Conservation (phyloP, 2,888 invertebrate genomes). For the Nycteola revayana region DNA sequence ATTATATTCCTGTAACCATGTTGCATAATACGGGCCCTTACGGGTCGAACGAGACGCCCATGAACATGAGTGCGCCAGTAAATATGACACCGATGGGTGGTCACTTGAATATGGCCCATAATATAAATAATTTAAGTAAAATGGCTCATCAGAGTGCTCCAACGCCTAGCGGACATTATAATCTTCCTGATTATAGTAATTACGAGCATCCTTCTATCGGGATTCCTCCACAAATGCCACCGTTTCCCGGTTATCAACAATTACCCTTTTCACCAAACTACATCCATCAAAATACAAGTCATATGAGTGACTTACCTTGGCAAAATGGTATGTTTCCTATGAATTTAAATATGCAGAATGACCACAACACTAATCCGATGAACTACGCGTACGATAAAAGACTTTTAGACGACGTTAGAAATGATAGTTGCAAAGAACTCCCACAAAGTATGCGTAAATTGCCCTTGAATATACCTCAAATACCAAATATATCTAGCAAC, state of each 20-base stretch:
- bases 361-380: conserved; percentile 26
- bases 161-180: conserved; percentile 41
- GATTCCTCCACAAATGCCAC: conserved; percentile 44
- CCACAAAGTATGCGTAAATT: conserved; percentile 16
- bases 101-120: conserved; percentile 49
- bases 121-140: conserved; percentile 57
- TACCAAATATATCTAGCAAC: conserved; percentile 45
- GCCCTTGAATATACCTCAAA: conserved; percentile 51
- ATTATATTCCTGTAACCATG: conserved; percentile 42
- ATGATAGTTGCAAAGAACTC: conserved; percentile 15
- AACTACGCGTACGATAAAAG: conserved; percentile 35
- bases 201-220: conserved; percentile 44
- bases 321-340: conserved; percentile 54
- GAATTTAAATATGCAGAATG: conserved; percentile 50
- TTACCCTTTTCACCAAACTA: conserved; percentile 41
- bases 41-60: conserved; percentile 58
- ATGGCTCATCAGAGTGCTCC: conserved; percentile 45
- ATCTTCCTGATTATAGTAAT: conserved; percentile 46
- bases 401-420: conserved; percentile 11
- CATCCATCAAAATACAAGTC: conserved; percentile 34
- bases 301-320: conserved; percentile 39
- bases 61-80: conserved; percentile 53
- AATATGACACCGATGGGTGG: conserved; percentile 51
- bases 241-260: conserved; percentile 50
- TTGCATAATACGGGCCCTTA: conserved; percentile 67